Conservation (phyloP, 2,113 vertebrate genomes). For the Passer domesticus region DNA sequence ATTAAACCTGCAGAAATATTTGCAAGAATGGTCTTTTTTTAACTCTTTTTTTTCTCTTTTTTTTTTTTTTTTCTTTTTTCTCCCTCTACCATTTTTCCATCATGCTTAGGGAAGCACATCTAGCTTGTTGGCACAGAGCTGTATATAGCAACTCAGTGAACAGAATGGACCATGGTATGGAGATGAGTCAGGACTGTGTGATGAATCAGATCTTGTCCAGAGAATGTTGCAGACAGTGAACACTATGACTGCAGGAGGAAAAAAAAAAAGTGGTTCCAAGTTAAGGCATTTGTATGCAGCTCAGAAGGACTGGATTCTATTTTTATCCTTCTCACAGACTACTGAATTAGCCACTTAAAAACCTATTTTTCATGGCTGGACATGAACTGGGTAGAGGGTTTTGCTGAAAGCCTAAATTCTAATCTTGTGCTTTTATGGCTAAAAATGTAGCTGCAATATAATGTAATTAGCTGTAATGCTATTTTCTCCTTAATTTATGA, state of each 20-base stretch:
- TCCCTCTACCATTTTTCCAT: background rate
- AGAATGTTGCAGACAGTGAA: background rate
- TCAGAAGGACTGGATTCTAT: background rate
- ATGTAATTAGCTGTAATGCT: background rate
- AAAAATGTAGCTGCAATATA: background rate
- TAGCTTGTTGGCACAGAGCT: background rate
- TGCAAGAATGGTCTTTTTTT: background rate
- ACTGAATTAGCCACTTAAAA: slow-evolving; percentile 25
- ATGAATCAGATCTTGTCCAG: background rate
- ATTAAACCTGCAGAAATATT: background rate
- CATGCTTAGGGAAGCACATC: background rate
- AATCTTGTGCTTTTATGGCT: background rate
- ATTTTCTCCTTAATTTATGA: background rate
- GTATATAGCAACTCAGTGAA: background rate
- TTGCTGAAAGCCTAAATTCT: background rate
- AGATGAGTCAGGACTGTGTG: background rate
- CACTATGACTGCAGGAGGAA: background rate
- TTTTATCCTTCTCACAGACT: background rate
- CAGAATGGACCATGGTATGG: background rate
- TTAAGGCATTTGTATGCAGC: background rate
- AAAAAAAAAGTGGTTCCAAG: background rate
- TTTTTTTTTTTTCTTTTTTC: background rate
- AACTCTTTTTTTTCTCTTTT: accelerated
- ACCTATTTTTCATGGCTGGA: background rate
- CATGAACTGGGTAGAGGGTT: background rate